Evolutionary conservation across 1,140 invertebrate species (phyloP).

Genomic region (Gonatopus flavifemur): DNA sequence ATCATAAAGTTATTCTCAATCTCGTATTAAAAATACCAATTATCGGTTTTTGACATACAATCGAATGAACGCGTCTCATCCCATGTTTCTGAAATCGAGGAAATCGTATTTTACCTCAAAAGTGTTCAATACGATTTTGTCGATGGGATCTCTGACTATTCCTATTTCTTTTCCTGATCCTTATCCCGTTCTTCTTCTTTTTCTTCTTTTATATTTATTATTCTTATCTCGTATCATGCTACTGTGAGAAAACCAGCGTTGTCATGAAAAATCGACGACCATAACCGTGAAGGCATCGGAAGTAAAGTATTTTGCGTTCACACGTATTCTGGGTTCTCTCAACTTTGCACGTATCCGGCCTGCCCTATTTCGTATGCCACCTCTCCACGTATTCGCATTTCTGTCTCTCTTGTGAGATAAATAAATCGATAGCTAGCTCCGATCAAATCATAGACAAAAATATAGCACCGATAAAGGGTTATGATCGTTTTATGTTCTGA

Average conservation of each 20-base stretch:
- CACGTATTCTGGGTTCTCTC: slow-evolving; percentile 5
- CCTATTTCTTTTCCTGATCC: not conserved
- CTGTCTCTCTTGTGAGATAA: too few relatives aligned
- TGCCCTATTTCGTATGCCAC: not conserved
- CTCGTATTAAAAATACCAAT: too few relatives aligned
- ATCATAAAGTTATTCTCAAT: too few relatives aligned
- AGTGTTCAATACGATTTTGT: too few relatives aligned
- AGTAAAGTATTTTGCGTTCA: slow-evolving; percentile 12
- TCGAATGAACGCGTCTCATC: too few relatives aligned
- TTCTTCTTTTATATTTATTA: slow-evolving; percentile 12
- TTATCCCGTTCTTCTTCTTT: not conserved
- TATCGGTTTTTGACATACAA: too few relatives aligned
- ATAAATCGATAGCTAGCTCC: too few relatives aligned
- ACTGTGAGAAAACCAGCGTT: slow-evolving; percentile 7
- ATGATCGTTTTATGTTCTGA: too few relatives aligned
- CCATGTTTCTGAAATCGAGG: too few relatives aligned
- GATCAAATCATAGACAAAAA: slow-evolving; percentile 1
- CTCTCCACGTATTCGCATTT: not conserved
- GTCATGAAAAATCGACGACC: slow-evolving; percentile 18
- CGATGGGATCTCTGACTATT: too few relatives aligned
- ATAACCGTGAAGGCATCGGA: slow-evolving; percentile 8
- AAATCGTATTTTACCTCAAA: too few relatives aligned
- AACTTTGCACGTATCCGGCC: not conserved
- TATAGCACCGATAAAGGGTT: not conserved
- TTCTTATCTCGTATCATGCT: slow-evolving; percentile 8